A percentile compares a stretch with the other conserved stretches of the same genome.
Evolutionary conservation across 1,140 invertebrate genomes (phyloP).

Genomic region (Atta texana): DNA sequence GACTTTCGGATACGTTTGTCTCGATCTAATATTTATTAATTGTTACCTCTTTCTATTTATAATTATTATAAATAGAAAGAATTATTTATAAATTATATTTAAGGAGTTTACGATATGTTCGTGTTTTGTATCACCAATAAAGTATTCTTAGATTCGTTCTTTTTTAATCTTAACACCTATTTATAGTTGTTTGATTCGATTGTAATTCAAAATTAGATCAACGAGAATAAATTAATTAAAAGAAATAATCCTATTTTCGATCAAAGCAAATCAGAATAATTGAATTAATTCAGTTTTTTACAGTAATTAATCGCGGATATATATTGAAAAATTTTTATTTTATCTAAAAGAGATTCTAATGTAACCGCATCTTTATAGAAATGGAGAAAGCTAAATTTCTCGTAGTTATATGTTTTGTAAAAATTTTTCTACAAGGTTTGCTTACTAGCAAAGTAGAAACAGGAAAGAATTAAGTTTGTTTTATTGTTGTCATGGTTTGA

Average conservation of each 20-base stretch:
- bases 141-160: conserved; percentile 38
- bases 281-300: neutral
- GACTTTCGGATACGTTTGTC: neutral
- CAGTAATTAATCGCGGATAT: neutral
- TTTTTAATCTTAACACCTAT: conserved; percentile 3
- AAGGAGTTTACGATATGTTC: conserved; percentile 28
- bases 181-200: conserved; percentile 6
- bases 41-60: conserved; percentile 29
- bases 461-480: neutral
- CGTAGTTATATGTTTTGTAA: conserved; percentile 30
- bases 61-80: too few relatives aligned
- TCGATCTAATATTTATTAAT: conserved; percentile 72
- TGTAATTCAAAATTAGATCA: neutral
- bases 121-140: conserved; percentile 58
- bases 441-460: neutral
- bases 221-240: too few relatives aligned
- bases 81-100: conserved; percentile 64
- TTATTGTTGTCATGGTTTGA: neutral
- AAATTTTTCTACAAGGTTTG: conserved; percentile 17
- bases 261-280: neutral
- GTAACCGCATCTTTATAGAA: conserved; percentile 17
- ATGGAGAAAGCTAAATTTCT: conserved; percentile 54
- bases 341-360: neutral
- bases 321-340: conserved; percentile 29
- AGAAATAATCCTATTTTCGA: too few relatives aligned